These are phyloP conservation scores for Sialia sialis DNA, from an alignment of 2,113 vertebrate species.

Conservation along the genomic window DNA sequence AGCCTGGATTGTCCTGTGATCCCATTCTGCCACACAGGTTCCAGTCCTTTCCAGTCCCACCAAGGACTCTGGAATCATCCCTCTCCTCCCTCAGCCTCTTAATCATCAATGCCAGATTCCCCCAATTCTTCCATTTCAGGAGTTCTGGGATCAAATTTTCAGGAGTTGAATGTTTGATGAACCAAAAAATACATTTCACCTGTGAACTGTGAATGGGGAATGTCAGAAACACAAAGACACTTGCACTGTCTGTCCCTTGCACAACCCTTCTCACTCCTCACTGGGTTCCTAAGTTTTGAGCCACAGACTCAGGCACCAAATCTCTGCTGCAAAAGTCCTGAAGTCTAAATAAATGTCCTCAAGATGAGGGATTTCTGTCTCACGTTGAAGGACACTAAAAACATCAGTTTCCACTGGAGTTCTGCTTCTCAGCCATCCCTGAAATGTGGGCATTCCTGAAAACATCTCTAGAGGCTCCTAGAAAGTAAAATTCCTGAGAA, in stretches of 20 bases:
- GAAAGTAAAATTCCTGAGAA: neutral
- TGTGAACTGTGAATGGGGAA: neutral
- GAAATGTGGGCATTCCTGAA: neutral
- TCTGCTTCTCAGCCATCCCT: neutral
- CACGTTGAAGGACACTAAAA: neutral
- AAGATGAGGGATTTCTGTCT: neutral
- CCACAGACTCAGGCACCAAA: neutral
- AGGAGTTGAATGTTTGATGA: neutral
- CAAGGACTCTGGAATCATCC: neutral
- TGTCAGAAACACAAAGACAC: neutral
- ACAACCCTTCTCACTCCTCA: neutral
- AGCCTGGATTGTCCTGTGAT: neutral
- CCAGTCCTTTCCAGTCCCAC: neutral
- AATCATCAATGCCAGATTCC: neutral
- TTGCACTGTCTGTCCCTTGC: neutral
- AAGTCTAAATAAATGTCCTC: neutral
- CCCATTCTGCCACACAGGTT: neutral
- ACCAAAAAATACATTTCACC: neutral
- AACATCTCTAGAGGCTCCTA: neutral
- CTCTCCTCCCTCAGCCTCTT: neutral
- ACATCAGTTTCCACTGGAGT: rapidly evolving
- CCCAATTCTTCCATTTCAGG: rapidly evolving
- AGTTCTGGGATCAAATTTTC: neutral
- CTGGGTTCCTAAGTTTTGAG: neutral
- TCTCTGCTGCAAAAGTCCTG: rapidly evolving